Evolutionary conservation across 2,113 vertebrate species (phyloP), one percentile per base, ranked within the genome.

Genomic region (Thamnaconus septentrionalis): DNA sequence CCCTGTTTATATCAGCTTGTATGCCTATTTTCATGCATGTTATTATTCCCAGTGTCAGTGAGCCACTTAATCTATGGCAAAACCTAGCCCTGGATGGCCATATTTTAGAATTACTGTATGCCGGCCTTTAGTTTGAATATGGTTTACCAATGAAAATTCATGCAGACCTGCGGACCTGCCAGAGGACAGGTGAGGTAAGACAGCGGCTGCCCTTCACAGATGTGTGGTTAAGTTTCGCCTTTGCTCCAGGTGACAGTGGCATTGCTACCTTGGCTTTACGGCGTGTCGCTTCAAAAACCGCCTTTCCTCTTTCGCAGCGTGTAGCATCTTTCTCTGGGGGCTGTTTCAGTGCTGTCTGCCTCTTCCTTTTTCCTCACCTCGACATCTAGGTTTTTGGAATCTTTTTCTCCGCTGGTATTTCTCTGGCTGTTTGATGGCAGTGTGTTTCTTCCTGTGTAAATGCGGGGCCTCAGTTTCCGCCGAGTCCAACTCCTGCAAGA

Each of bases 171-270:
- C 56, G 83, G 84, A 81, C 58, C 86, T 73, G 65, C 73, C 73
- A 74, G 70, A 79, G 66, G 78, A 83, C 67, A 86, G 82, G 81
- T 70, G 78, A 92, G 90, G 85, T 90, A 88, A 89, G 87, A 84
- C 65, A 56, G 54, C 68, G 3, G 48, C 10, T 31, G n/a, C 4
- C 48, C 48, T 50, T 9, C 45, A 59, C 57, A 55, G 62, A 31
- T 2, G 43, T 56, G 61, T 48, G 51, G 49, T 53, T 54, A 31
- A 51, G 53, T 83, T 68, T 43, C 59, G 73, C 58, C 47, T 78
- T 59, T 53, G 56, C 70, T 11, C 81, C 71, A 64, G 84, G 82
- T 82, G 78, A 70, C 69, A 78, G 73, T 53, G 66, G 46, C 65
- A 7, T 47, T 73, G 43, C 71, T 73, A 64, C 80, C 81, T 80